Percentiles rank a stretch among this genome's conserved stretches.
phyloP scores from a whole-genome alignment of 2,888 invertebrate species.

The Pycnomerus fuliginosus region DNA sequence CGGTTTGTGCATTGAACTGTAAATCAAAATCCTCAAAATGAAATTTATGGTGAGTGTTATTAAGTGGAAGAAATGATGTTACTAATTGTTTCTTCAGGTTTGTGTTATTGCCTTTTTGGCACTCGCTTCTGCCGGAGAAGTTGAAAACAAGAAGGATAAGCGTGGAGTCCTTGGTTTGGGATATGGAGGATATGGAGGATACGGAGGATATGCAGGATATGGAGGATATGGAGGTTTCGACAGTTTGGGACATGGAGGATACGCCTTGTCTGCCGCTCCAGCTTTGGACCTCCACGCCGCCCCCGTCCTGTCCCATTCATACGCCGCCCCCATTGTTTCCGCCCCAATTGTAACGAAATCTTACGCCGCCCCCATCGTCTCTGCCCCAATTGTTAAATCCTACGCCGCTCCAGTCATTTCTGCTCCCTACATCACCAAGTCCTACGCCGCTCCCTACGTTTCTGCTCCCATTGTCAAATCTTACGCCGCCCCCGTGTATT shows the following conservation, averaged over 20 bases:
- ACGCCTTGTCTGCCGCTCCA: constrained; percentile 22
- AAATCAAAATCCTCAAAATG: constrained; percentile 22
- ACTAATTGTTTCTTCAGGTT: constrained; percentile 15
- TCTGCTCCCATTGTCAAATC: constrained; percentile 17
- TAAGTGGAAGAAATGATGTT: neutral
- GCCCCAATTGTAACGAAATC: constrained; percentile 29
- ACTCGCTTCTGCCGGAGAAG: constrained; percentile 18
- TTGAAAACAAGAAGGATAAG: constrained; percentile 29
- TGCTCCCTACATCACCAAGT: constrained; percentile 15
- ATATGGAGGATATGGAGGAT: constrained; percentile 25
- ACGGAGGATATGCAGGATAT: constrained; percentile 7
- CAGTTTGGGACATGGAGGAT: constrained; percentile 16
- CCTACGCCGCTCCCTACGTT: constrained; percentile 27
- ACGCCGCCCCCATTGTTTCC: constrained; percentile 27
- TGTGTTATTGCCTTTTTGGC: constrained; percentile 25
- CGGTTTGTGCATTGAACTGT: constrained; percentile 12
- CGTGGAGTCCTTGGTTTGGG: constrained; percentile 29
- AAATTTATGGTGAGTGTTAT: constrained; percentile 23
- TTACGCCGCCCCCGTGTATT: constrained; percentile 25
- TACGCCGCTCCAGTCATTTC: constrained; percentile 28
- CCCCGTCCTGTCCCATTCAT: constrained; percentile 28
- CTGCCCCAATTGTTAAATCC: constrained; percentile 17
- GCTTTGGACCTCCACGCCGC: constrained; percentile 23
- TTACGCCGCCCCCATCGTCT: constrained; percentile 28
- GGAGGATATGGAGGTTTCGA: constrained; percentile 29